Conservation (phyloP, 2,888 invertebrate genomes). For the Chrysolina oricalcia region DNA sequence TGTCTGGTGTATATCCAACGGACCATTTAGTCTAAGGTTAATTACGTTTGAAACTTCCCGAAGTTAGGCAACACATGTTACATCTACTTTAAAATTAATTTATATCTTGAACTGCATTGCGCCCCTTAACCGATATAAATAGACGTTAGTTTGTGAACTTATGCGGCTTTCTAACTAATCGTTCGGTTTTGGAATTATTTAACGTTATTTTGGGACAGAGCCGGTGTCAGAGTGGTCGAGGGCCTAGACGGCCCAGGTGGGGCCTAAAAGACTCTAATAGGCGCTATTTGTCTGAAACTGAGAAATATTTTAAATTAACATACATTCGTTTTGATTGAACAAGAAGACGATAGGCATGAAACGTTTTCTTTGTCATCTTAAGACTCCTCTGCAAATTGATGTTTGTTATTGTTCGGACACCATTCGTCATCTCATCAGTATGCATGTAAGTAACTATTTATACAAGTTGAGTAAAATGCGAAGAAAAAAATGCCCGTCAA, state of each 20-base stretch:
- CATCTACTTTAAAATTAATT: constrained; percentile 67
- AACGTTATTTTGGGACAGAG: constrained; percentile 24
- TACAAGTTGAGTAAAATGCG: too few relatives aligned
- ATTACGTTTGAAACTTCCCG: constrained; percentile 63
- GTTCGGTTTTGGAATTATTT: constrained; percentile 56
- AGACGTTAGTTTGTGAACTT: constrained; percentile 34
- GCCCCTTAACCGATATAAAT: constrained; percentile 41
- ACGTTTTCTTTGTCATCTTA: too few relatives aligned
- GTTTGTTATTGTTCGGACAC: too few relatives aligned
- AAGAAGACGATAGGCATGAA: too few relatives aligned
- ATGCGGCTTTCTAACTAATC: constrained; percentile 58
- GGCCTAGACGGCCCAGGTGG: background rate
- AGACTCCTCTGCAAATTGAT: too few relatives aligned
- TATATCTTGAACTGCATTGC: constrained; percentile 65
- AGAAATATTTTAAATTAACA: too few relatives aligned
- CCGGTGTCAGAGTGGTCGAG: background rate
- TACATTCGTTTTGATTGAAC: too few relatives aligned
- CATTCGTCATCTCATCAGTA: too few relatives aligned
- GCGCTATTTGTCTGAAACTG: too few relatives aligned
- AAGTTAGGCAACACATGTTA: constrained; percentile 65
- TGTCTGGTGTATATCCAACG: constrained; percentile 46
- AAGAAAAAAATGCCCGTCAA: too few relatives aligned
- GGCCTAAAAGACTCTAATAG: too few relatives aligned
- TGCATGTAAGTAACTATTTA: too few relatives aligned
- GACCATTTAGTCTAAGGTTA: constrained; percentile 58